Base-by-base conservation (phyloP, 1,140 invertebrate species). In the Eurosta solidaginis region DNA sequence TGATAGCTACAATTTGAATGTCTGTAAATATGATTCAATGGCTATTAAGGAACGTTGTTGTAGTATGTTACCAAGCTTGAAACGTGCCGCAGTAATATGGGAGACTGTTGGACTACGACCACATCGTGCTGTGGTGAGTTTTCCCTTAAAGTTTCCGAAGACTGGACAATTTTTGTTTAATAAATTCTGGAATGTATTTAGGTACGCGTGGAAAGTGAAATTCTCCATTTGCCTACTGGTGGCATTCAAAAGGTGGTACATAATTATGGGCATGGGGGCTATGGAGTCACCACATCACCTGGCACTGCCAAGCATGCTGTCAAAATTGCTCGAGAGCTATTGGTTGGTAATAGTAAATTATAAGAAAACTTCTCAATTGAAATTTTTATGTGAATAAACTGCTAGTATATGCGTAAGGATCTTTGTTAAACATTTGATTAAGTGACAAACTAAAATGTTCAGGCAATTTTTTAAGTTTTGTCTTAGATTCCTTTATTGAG, bases 221-320 rank as follows among this genome's bases (percentile, higher is more conserved):
- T 84, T 10, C 80, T 90, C 6, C 81, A 85, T 10, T 83, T 83
- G 20, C 40, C 80, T 80, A 76, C 84, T 82, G 81, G 84, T 63
- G 82, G 87, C 83, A 83, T 78, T 33, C 77, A 91, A 17, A 91
- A 93, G 89, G 87, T 96, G 17, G 92, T 98, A 0, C 96, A 98
- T 86, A 96, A 97, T 87, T 98, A 98, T 85, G 97, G 96, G 3
- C 96, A 98, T 85, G 95, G 96, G 1, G 95, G 96, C 3, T 96
- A 97, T 88, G 96, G 97, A 6, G 92, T 98, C 1, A 93, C 93
- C 77, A 92, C 94, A 42, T 94, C 95, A 10, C 96, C 96, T 17
- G 96, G 96, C 42, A 96, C 96, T 1, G 92, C 93, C 1, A 90
- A 92, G 74, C 90, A 95, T 81, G 94, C 95, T 0, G 91, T 94